Evolutionary conservation across 2,113 vertebrate genomes (phyloP).

Genomic region (Prunella himalayana): DNA sequence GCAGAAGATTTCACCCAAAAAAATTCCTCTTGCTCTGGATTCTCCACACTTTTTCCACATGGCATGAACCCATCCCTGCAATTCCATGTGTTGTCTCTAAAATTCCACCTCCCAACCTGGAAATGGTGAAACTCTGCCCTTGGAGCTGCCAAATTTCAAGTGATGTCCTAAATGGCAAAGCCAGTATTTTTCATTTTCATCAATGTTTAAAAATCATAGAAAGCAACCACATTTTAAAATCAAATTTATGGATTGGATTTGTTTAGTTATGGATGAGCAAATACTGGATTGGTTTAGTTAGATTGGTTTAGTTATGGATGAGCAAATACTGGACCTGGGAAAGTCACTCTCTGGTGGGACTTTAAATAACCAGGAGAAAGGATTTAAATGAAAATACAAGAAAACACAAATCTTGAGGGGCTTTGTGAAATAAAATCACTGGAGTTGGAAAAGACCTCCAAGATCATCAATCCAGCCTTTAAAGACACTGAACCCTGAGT

Average conservation of each 20-base stretch:
- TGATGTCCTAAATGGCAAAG: fast-evolving
- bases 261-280: not conserved
- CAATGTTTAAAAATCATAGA: fast-evolving
- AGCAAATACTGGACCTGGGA: fast-evolving
- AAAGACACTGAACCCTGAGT: not conserved
- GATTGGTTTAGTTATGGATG: not conserved
- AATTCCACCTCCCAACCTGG: not conserved
- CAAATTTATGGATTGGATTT: not conserved
- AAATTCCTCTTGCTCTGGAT: not conserved
- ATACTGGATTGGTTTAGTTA: too few species aligned
- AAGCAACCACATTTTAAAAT: not conserved
- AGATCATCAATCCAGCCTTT: not conserved
- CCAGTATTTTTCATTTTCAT: too few species aligned
- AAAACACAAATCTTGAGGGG: not conserved
- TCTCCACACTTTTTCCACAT: not conserved
- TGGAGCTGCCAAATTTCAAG: not conserved
- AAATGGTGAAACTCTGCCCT: not conserved
- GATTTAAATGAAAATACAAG: not conserved
- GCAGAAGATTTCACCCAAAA: not conserved
- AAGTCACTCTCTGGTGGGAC: not conserved
- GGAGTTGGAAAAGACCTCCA: not conserved
- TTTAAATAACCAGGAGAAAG: not conserved
- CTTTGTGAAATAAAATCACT: fast-evolving
- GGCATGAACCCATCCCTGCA: not conserved
- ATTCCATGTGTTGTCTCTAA: not conserved